phyloP scores from a whole-genome alignment of 2,888 invertebrate genomes.

The Molorchus minor region DNA sequence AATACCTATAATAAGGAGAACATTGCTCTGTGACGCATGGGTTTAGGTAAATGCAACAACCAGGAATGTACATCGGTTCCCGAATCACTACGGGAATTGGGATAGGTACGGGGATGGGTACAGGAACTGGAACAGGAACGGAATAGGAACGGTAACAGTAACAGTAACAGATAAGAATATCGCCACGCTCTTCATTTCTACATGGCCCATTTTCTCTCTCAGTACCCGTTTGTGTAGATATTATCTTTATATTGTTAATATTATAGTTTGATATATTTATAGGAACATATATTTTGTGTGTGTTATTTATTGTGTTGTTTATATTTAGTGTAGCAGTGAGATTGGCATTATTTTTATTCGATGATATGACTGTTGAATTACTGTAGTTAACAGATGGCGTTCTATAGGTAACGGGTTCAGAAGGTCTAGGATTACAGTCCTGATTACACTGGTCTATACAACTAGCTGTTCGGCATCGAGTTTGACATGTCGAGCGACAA shows the following conservation, averaged over 20 bases:
- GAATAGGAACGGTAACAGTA: constrained; percentile 20
- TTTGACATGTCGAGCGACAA: not conserved
- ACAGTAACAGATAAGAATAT: not conserved
- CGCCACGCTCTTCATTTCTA: not conserved
- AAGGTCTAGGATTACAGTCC: not conserved
- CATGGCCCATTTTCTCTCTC: not conserved
- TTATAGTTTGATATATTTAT: constrained; percentile 31
- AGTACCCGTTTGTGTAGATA: not conserved
- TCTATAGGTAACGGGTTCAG: not conserved
- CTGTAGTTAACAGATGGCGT: not conserved
- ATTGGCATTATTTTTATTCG: constrained; percentile 19
- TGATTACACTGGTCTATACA: not conserved
- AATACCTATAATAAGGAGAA: constrained; percentile 12
- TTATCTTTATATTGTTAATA: constrained; percentile 15
- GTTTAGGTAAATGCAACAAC: constrained; percentile 25
- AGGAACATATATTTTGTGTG: constrained; percentile 32
- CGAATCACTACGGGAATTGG: constrained; percentile 8
- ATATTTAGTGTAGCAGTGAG: constrained; percentile 15
- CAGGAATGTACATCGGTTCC: not conserved
- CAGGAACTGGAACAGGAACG: constrained; percentile 13
- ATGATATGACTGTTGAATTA: not conserved
- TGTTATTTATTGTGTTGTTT: constrained; percentile 29
- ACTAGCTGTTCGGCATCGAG: not conserved
- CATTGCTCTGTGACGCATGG: constrained; percentile 14
- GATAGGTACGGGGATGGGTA: constrained; percentile 21